These are phyloP conservation scores for Calliphora vicina DNA, from an alignment of 1,140 invertebrate genomes.

Conservation along the genomic window DNA sequence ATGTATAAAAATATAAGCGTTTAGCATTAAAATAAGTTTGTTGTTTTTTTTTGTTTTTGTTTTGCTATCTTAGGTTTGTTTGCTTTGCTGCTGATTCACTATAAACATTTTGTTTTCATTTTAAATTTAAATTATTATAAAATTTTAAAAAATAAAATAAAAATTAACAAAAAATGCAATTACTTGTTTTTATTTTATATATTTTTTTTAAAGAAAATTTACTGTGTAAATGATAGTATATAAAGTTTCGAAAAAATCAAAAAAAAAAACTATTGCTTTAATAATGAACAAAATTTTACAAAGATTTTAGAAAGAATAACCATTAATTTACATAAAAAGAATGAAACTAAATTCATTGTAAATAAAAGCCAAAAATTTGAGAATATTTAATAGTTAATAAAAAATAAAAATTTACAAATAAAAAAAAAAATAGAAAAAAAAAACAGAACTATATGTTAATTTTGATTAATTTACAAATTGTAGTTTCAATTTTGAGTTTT, in stretches of 20 bases:
- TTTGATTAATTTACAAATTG: conserved; percentile 24
- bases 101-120: conserved; percentile 23
- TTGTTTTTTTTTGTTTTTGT: conserved; percentile 26
- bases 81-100: conserved; percentile 27
- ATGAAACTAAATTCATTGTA: neutral
- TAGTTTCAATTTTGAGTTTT: neutral
- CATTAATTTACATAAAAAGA: neutral
- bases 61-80: conserved; percentile 30
- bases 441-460: neutral
- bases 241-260: neutral
- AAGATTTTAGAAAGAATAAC: neutral
- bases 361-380: conserved; percentile 9
- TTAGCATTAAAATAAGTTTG: conserved; percentile 38
- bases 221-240: conserved; percentile 4
- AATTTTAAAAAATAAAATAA: conserved; percentile 1
- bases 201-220: neutral
- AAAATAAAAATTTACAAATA: conserved; percentile 9
- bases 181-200: too few relatives aligned
- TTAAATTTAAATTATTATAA: conserved; percentile 27
- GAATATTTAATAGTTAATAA: neutral
- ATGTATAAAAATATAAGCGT: conserved; percentile 37
- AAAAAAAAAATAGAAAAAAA: neutral
- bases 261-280: conserved; percentile 18
- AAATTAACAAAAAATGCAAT: conserved; percentile 15
- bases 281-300: neutral